These are phyloP conservation scores for Nomada lathburiana DNA, from an alignment of 2,888 invertebrate genomes.

Conservation along the genomic window DNA sequence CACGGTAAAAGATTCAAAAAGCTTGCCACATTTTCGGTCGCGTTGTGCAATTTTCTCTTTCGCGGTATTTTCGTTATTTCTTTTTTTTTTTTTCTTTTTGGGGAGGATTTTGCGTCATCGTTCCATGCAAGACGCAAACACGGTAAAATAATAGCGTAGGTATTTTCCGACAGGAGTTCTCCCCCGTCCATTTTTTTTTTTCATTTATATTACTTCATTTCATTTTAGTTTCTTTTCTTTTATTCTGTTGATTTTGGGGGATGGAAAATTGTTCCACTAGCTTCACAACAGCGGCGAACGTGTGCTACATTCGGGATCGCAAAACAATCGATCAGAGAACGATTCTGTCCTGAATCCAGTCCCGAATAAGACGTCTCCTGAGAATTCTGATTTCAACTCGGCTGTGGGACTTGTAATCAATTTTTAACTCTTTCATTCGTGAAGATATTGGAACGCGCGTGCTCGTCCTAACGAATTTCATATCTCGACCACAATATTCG, in stretches of 20 bases:
- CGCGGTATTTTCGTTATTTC: background rate
- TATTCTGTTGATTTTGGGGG: background rate
- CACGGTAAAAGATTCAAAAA: conserved; percentile 19
- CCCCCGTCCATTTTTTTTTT: background rate
- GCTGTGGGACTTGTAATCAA: conserved; percentile 57
- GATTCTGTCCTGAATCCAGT: conserved; percentile 33
- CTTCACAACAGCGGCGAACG: conserved; percentile 30
- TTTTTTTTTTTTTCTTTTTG: background rate
- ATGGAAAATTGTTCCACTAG: conserved; percentile 10
- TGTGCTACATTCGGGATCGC: conserved; percentile 42
- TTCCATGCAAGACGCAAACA: conserved; percentile 23
- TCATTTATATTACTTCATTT: background rate
- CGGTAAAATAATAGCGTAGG: conserved; percentile 16
- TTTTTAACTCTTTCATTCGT: conserved; percentile 17
- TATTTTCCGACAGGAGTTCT: background rate
- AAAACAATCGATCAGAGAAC: conserved; percentile 36
- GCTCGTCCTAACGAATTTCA: background rate
- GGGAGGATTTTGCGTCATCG: conserved; percentile 11
- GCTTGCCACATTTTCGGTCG: background rate
- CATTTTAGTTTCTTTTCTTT: background rate
- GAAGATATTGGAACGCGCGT: background rate
- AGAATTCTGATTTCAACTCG: conserved; percentile 54
- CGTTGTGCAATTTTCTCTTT: background rate
- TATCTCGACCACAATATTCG: too few species aligned
- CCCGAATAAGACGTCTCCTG: conserved; percentile 40